Evolutionary conservation across 2,888 invertebrate genomes (phyloP).

Genomic region (Loripinus fragilis): DNA sequence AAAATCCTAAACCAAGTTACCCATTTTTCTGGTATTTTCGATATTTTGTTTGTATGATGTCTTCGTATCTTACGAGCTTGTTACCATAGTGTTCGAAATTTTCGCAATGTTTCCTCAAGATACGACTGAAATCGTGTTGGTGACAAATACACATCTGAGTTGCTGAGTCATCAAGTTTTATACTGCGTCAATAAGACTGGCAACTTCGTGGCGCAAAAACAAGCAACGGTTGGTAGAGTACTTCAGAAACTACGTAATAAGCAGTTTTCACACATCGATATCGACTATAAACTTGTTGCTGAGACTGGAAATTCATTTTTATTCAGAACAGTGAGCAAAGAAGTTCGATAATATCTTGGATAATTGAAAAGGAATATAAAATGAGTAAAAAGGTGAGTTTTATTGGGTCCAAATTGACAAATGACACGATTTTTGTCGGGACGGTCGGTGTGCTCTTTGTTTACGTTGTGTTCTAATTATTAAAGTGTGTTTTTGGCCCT

Average conservation of each 20-base stretch:
- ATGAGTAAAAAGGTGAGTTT: constrained; percentile 72
- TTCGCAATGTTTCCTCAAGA: too few relatives aligned
- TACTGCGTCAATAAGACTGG: constrained; percentile 65
- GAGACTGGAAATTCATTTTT: constrained; percentile 36
- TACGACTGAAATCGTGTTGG: not conserved
- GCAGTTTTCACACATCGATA: constrained; percentile 60
- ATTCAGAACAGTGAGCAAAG: constrained; percentile 11
- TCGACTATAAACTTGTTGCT: constrained; percentile 43
- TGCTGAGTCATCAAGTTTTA: constrained; percentile 49
- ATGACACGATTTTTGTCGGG: constrained; percentile 2
- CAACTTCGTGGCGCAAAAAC: constrained; percentile 66
- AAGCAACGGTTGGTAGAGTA: constrained; percentile 58
- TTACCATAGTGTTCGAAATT: too few relatives aligned
- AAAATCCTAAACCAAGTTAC: not conserved
- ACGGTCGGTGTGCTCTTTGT: constrained; percentile 5
- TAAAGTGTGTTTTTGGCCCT: too few relatives aligned
- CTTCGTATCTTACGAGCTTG: too few relatives aligned
- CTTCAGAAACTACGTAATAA: constrained; percentile 65
- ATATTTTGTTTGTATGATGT: too few relatives aligned
- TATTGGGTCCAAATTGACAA: not conserved
- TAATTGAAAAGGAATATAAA: constrained; percentile 25
- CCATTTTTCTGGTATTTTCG: not conserved
- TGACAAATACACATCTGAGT: not conserved
- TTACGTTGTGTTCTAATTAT: not conserved
- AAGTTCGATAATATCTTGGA: constrained; percentile 11